Evolutionary conservation across 2,888 invertebrate genomes (phyloP).

Genomic region (Thalpophila matura): DNA sequence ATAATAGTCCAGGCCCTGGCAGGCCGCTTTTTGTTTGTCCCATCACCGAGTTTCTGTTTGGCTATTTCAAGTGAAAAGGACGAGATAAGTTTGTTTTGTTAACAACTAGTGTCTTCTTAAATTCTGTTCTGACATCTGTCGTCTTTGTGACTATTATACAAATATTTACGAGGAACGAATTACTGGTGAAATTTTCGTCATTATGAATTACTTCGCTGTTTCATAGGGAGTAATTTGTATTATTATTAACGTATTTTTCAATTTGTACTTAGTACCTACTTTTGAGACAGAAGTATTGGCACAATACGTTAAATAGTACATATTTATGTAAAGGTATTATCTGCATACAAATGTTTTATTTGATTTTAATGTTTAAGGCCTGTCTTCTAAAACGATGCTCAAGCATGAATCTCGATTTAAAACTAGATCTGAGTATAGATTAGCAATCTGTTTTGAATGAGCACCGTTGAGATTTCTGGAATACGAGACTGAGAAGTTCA

Average conservation of each 20-base stretch:
- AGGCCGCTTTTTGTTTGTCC: conserved; percentile 70
- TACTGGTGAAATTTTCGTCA: conserved; percentile 4
- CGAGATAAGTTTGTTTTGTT: conserved; percentile 67
- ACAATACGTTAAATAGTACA: conserved; percentile 21
- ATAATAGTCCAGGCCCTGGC: conserved; percentile 78
- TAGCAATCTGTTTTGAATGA: conserved; percentile 19
- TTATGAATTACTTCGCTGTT: conserved; percentile 3
- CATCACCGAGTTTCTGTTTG: conserved; percentile 70
- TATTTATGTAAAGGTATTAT: conserved; percentile 14
- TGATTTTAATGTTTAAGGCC: conserved; percentile 30
- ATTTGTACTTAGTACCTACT: background rate
- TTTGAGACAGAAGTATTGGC: conserved; percentile 8
- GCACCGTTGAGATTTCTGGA: conserved; percentile 23
- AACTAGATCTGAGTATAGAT: conserved; percentile 17
- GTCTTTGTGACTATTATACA: conserved; percentile 38
- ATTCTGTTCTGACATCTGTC: conserved; percentile 47
- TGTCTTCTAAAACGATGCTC: conserved; percentile 25
- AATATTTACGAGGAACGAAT: conserved; percentile 43
- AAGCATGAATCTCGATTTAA: conserved; percentile 10
- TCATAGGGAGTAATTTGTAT: background rate
- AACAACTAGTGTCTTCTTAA: conserved; percentile 50
- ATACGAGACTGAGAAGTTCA: conserved; percentile 6
- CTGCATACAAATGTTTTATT: conserved; percentile 34
- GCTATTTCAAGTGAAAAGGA: conserved; percentile 65
- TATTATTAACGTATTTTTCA: background rate